Base-by-base conservation (phyloP, 92 coral and sea anemone genomes). In the Paragorgia papillata region DNA sequence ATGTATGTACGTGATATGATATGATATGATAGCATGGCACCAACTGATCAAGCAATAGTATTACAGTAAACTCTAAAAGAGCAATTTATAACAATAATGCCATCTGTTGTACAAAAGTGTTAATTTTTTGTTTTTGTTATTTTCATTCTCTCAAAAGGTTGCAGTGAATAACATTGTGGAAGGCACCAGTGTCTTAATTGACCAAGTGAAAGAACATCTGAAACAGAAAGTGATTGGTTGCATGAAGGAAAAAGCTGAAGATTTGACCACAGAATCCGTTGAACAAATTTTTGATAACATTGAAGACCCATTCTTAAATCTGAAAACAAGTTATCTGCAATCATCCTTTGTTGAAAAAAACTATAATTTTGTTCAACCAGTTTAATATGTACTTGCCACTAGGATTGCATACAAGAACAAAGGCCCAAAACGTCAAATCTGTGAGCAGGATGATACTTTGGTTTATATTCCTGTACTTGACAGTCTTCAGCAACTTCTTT, bases 221-320 rank as follows among this genome's bases (percentile, higher is more conserved):
- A 65, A 65, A 22, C 53, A 65, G 29, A 62, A 62, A 21, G 31
- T 65, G 10, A 65, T 37, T 13, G 39, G 54, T 8, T n/a, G 39
- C 27, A 65, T 65, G 12, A 37, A 65, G 2, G 73, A n/a, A 35
- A 65, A 7, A 1, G 50, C 12, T 35, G 54, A 20, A 10, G 2
- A 35, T 10, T 40, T 65, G 6, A 34, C 73, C 1, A 41, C 50
- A 65, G 54, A 65, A 41, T 35, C 73, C 37, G 73, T 65, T 8
- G 51, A 65, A 65, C 53, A 65, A 8, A 65, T 65, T 35, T 65
- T 65, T 65, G 73, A 65, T 65, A 53, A 65, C 73, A 34, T 65
- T 65, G 73, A 65, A 34, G 73, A 65, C 73, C 53, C 73, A 65
- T 65, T 65, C 9, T 12, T 18, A 20, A 37, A 65, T 12, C 53